Base-by-base conservation (phyloP, 2,797 vertebrate genomes). In the Poecilia picta region DNA sequence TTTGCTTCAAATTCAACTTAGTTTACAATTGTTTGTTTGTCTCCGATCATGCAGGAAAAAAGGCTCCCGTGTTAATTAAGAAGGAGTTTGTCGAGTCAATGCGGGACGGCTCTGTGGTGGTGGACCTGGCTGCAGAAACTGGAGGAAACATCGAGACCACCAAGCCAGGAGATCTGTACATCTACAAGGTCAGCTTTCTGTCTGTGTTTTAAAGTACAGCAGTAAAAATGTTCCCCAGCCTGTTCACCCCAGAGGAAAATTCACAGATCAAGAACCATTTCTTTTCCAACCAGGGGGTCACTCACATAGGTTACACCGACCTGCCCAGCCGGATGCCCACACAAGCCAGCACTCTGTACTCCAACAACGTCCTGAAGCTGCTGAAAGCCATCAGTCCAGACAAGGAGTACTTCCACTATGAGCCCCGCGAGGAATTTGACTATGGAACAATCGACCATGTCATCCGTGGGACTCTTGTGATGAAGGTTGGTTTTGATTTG, bases 271-370 rank as follows among this genome's bases (percentile, higher is more conserved):
- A 5, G 33, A 23, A 78, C 64, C 25, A 18, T 82, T 89, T 15
- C 73, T 75, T 13, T 31, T 10, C 33, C 76, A 82, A 84, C 78
- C 46, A 98, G 97, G 96, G 97, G 81, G 96, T 97, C 90, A 97
- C 97, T n/a, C 96, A 96, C 87, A 80, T 96, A 73, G 96, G 96
- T 84, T 97, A 94, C 90, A 94, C 94, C 2, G 92, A 96, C 89
- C 94, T 98, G 92, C 97, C 97, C 90, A 98, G 95, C 79, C 95
- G 94, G 91, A 94, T 96, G 96, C 92, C 97, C 86, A 94, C 95
- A 75, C 96, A 96, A 89, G 95, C 97, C 91, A 97, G 96, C 95
- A 95, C 96, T 74, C 94, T 97, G 81, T 97, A 97, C 88, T 98
- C 97, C 55, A 97, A 94, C 91, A 96, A 95, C 88, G 85, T 98